Evolutionary conservation across 2,888 invertebrate genomes (phyloP), one percentile per base, ranked within the genome.

Genomic region (Pterobdella sp.): DNA sequence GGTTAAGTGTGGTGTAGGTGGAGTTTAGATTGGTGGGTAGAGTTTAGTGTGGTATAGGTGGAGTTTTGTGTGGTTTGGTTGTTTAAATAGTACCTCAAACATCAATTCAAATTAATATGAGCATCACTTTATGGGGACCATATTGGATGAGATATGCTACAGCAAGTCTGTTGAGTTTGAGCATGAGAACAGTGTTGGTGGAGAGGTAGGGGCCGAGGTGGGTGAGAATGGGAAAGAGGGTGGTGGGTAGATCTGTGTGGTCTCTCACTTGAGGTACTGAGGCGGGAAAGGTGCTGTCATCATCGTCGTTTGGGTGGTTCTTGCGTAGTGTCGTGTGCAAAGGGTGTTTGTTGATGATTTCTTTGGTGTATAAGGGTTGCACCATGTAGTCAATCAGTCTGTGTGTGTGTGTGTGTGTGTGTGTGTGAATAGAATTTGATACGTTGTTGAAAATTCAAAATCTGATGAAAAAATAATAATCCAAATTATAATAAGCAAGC

Each of bases 191-290:
- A 0, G 94, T 90, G 85, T 96, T 93, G 76, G 79, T 88, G 80
- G 92, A 90, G 73, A 95, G 86, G 68, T 94, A 90, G 0, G 96
- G 91, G 1, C 97, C 97, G 67, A 97, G 86, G 18, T 90, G 87
- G 75, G 89, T 86, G 29, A 95, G 86, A 87, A 96, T 93, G 1
- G 94, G 93, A 81, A 94, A 88, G 10, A 92, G 90, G 49, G 88
- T 52, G 22, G 34, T 22, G 29, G 64, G 52, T 77, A 95, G 85
- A 72, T 92, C 90, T 42, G 88, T 85, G 79, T 91, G 90, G 1
- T 87, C 88, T 69, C 86, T 85, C n/a, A 90, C 90, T 74, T 87
- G 87, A 75, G 87, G 32, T 2, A 74, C 37, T 14, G 63, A 71
- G 26, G 52, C n/a, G 69, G 36, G n/a, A 68, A 65, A 26, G n/a